Base-by-base conservation (phyloP, 2,888 invertebrate genomes). In the Stramonita haemastoma region DNA sequence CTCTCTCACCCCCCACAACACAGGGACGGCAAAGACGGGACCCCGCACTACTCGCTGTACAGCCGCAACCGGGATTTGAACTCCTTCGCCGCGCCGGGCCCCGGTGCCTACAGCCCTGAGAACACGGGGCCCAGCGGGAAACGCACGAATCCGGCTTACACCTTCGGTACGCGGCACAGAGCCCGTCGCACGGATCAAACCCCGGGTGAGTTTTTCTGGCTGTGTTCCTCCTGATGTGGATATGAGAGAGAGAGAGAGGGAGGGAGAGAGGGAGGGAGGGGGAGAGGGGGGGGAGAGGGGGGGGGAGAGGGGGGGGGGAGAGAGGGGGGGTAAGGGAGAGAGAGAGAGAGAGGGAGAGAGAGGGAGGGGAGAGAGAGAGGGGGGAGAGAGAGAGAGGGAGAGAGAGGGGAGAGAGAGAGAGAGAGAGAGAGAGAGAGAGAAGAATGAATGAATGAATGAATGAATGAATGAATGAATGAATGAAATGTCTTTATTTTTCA, bases 31-130 rank as follows among this genome's bases (percentile, higher is more conserved):
- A 92, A 90, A 22, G 95, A 96, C 91, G 96, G 96, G 11, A 94
- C 95, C 19, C 95, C 96, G 13, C 94, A 95, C 89, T 96, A 94
- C 92, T 96, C 96, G 13, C 92, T 96, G 66, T 95, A 95, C 90
- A 91, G 93, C 70, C 90, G 96, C 60, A 93, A 93, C 70, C 93
- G 91, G 89, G 95, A 95, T 70, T 84, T 87, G 11, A 91, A 91
- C 32, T 56, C 89, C 29, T 95, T 95, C 92, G 93, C 93, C 87
- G 93, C 93, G 13, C 96, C 96, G 11, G 96, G 96, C 32, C 96
- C 96, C 0, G 96, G 96, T 6, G 93, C 95, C 36, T 34, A 95
- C 96, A 93, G 93, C 91, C 77, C 95, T 95, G 22, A 95, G 95
- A 89, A 84, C 88, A 90, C 93, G n/a, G 95, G 95, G 26, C 94